Evolutionary conservation across 2,888 invertebrate species (phyloP), one percentile per base, ranked within the genome.

Genomic region (Ommatoiulus sabulosus): DNA sequence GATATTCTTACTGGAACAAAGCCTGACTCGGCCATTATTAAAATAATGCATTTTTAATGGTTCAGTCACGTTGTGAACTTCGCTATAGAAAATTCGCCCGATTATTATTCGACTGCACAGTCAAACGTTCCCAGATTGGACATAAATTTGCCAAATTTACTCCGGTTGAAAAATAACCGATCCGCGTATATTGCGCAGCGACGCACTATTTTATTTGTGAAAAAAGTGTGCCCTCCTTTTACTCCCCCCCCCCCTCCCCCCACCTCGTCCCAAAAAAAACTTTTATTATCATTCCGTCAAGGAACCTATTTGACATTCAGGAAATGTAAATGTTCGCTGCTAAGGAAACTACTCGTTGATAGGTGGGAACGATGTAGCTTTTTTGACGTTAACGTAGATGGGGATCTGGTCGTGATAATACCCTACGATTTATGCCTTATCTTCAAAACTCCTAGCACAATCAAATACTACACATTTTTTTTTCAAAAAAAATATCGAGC

Each of bases 11-110:
- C 24, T 72, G 72, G 24, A 72, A 72, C 72, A 72, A 72, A 72
- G 24, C 72, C 72, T 24, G 72, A 72, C 24, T 72, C 8, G 72
- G 72, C 72, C 72, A 72, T 72, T 72, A 72, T 72, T 72, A 72
- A 72, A 72, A 72, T 72, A 72, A 72, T 72, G 72, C 24, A 72
- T 72, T 72, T 72, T 72, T 72, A 72, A 72, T 72, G 72, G 72
- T 72, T n/a, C 72, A 72, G 72, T 72, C 72, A 72, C 72, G 72
- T 72, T 72, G 72, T 72, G 72, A 72, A 72, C 72, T 72, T 24
- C 72, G n/a, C 72, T 17, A 24, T 24, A 7, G 72, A 24, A 72
- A 72, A 72, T 72, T 72, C 72, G 8, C 72, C 10, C 24, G 72
- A 72, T 72, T 72, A 72, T 72, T 72, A 72, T 24, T 24, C 6